Evolutionary conservation across 2,797 vertebrate species (phyloP).

Genomic region (Liparis tanakae): DNA sequence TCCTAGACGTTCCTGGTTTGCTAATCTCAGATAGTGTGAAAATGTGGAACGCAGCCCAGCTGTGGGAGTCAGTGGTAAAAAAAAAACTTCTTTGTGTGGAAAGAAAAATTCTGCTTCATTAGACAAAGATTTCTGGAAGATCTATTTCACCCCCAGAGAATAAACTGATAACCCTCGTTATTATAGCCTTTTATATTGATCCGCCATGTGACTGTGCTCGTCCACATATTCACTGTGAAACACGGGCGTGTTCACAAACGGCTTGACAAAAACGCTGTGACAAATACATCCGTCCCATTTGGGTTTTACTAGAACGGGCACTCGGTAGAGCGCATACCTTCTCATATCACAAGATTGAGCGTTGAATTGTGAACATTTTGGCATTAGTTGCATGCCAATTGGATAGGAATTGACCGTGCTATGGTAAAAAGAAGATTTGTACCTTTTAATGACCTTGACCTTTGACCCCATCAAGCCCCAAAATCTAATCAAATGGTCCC

Average conservation of each 20-base stretch:
- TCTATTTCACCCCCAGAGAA: conserved; percentile 33
- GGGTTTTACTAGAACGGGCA: too few species aligned
- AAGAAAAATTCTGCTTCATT: conserved; percentile 41
- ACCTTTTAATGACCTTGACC: too few species aligned
- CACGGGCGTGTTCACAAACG: conserved; percentile 17
- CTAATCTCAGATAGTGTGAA: conserved; percentile 34
- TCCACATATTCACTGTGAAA: conserved; percentile 34
- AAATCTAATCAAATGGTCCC: too few species aligned
- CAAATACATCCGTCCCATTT: conserved; percentile 22
- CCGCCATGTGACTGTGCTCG: conserved; percentile 54
- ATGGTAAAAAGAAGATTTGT: too few species aligned
- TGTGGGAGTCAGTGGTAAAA: conserved; percentile 21
- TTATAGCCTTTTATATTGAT: conserved; percentile 54
- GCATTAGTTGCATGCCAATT: too few species aligned
- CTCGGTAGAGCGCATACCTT: too few species aligned
- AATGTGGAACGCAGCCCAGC: conserved; percentile 41
- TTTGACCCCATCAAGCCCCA: too few species aligned
- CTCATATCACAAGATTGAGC: too few species aligned
- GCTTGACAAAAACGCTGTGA: not conserved
- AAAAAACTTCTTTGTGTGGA: conserved; percentile 24
- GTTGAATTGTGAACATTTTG: too few species aligned
- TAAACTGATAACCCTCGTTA: conserved; percentile 25
- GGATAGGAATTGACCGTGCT: too few species aligned
- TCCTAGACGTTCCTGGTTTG: conserved; percentile 46
- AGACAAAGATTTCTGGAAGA: conserved; percentile 38